Evolutionary conservation across 35 echinoderm and acorn worm species (phyloP).

Genomic region (Apostichopus parvimensis): DNA sequence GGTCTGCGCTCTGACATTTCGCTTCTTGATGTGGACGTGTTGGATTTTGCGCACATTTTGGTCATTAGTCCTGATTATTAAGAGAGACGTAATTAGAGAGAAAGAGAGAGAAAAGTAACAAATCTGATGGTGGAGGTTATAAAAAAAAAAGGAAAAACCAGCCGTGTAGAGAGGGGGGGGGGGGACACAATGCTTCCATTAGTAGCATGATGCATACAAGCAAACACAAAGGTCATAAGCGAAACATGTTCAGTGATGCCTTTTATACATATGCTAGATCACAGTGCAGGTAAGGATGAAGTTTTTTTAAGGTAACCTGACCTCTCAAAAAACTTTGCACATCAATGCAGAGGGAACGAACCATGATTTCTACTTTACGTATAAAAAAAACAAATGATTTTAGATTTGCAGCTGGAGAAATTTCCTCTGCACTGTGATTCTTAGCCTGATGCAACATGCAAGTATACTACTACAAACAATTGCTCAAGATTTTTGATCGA

Average conservation of each 20-base stretch:
- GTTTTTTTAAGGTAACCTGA: no score
- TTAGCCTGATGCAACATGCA: background rate
- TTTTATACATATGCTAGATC: background rate
- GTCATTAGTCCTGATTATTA: constrained; percentile 31
- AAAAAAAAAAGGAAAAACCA: constrained; percentile 26
- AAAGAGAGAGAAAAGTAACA: constrained; percentile 13
- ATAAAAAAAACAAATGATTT: no score
- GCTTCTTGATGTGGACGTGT: constrained; percentile 85
- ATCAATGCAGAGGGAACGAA: no score
- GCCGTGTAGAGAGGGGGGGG: background rate
- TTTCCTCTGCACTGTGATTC: background rate
- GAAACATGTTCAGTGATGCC: background rate
- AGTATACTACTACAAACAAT: background rate
- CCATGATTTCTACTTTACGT: no score
- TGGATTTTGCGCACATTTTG: constrained; percentile 41
- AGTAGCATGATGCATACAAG: constrained; percentile 34
- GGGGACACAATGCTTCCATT: constrained; percentile 13
- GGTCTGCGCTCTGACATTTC: constrained; percentile 39
- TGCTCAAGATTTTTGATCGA: background rate
- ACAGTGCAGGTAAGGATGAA: background rate
- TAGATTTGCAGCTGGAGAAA: no score
- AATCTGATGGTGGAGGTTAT: background rate
- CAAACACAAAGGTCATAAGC: background rate
- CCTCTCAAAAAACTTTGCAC: no score
- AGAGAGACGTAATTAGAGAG: constrained; percentile 2